Conservation (phyloP, 2,888 invertebrate species). For the Mamestra brassicae region DNA sequence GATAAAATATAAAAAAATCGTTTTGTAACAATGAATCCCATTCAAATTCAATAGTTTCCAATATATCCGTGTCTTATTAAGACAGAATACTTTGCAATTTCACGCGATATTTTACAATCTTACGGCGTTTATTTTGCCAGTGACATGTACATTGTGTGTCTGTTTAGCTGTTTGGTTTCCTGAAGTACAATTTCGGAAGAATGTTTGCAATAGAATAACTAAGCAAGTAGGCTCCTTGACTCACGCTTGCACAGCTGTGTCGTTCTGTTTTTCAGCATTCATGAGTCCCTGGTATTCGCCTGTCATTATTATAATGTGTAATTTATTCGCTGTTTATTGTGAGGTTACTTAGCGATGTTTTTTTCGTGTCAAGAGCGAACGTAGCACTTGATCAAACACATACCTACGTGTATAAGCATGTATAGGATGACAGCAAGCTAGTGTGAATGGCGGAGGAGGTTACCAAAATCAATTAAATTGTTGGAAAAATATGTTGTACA, state of each 20-base stretch:
- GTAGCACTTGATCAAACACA: constrained; percentile 64
- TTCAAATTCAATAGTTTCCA: too few relatives aligned
- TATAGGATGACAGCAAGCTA: constrained; percentile 19
- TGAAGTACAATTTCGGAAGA: constrained; percentile 36
- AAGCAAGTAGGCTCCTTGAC: constrained; percentile 38
- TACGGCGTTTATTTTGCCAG: too few relatives aligned
- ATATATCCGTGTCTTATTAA: too few relatives aligned
- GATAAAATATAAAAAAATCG: too few relatives aligned
- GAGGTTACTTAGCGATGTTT: constrained; percentile 28
- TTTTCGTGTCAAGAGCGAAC: constrained; percentile 63
- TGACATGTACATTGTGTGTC: background rate
- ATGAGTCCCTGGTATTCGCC: constrained; percentile 46
- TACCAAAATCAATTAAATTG: constrained; percentile 40
- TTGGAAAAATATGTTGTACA: constrained; percentile 15
- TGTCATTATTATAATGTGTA: constrained; percentile 59
- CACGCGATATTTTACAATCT: too few relatives aligned
- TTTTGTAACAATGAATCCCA: too few relatives aligned
- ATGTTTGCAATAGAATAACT: constrained; percentile 48
- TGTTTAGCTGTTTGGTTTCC: constrained; percentile 41
- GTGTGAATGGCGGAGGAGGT: constrained; percentile 19
- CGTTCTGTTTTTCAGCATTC: constrained; percentile 63
- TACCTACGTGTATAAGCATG: constrained; percentile 8
- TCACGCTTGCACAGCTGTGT: constrained; percentile 61
- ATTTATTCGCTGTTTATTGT: constrained; percentile 60
- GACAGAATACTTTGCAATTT: too few relatives aligned